Percentiles rank a stretch among this genome's conserved stretches.
Conservation (phyloP, 2,888 invertebrate genomes). For the Tineola bisselliella region DNA sequence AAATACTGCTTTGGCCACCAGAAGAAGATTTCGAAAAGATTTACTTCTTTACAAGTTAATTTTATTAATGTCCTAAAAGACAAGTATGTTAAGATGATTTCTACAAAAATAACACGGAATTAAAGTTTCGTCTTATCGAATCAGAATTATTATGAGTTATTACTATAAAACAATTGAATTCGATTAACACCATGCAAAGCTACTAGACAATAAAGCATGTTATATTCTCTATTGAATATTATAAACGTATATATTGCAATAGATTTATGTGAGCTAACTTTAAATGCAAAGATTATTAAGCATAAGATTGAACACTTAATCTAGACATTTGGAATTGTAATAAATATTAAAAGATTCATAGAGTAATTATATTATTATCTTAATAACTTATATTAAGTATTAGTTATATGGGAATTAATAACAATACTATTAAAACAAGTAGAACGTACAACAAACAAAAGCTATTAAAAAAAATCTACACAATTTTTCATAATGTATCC, state of each 20-base stretch:
- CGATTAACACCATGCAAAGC: conserved; percentile 56
- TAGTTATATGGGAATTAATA: too few species aligned
- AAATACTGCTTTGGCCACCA: neutral
- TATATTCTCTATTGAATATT: conserved; percentile 17
- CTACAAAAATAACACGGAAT: neutral
- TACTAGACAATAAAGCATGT: conserved; percentile 51
- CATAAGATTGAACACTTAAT: neutral
- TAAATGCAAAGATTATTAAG: conserved; percentile 14
- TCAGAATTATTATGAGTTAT: conserved; percentile 43
- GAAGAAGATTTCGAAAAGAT: neutral
- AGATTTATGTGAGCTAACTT: conserved; percentile 14
- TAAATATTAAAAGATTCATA: too few species aligned
- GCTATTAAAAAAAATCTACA: too few species aligned
- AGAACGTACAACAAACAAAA: too few species aligned
- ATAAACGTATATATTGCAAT: conserved; percentile 1
- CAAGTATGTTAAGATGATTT: neutral
- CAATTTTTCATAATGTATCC: too few species aligned
- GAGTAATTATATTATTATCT: too few species aligned
- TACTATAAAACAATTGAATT: conserved; percentile 58
- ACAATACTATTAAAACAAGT: too few species aligned
- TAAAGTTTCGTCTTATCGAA: neutral
- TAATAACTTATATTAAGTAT: too few species aligned
- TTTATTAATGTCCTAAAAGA: neutral
- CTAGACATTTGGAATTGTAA: neutral
- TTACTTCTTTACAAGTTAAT: neutral